These are phyloP conservation scores for Lochmaea crataegi DNA, from an alignment of 2,888 invertebrate genomes.

Conservation along the genomic window DNA sequence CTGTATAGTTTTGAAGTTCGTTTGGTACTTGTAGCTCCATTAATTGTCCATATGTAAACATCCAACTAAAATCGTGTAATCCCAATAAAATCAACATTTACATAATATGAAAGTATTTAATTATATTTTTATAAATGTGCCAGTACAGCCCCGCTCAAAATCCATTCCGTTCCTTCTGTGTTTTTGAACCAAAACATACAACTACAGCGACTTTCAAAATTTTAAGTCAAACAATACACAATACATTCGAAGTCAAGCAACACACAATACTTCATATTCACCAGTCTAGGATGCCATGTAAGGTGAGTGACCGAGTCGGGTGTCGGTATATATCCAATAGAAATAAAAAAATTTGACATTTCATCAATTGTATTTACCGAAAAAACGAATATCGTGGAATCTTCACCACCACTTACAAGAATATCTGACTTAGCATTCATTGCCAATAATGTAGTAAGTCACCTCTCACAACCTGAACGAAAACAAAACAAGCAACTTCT, in stretches of 20 bases:
- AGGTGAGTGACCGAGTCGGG: slow-evolving; percentile 74
- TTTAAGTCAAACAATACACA: too few species aligned
- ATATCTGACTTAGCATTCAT: slow-evolving; percentile 70
- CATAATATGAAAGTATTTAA: too few species aligned
- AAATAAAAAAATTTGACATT: slow-evolving; percentile 66
- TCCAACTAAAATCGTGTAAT: slow-evolving; percentile 67
- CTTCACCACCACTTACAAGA: slow-evolving; percentile 75
- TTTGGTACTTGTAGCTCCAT: slow-evolving; percentile 67
- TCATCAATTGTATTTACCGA: slow-evolving; percentile 59
- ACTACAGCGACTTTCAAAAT: too few species aligned
- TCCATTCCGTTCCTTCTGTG: too few species aligned
- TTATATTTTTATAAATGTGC: too few species aligned
- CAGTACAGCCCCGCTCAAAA: too few species aligned
- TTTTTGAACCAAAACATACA: too few species aligned
- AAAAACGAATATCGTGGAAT: slow-evolving; percentile 78
- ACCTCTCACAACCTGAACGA: too few species aligned
- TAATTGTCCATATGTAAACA: slow-evolving; percentile 69
- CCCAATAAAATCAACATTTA: slow-evolving; percentile 53
- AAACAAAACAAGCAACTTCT: too few species aligned
- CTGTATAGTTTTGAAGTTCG: slow-evolving; percentile 64
- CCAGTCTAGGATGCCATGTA: slow-evolving; percentile 68
- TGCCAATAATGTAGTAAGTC: slow-evolving; percentile 72
- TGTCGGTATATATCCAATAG: slow-evolving; percentile 76
- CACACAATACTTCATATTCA: slow-evolving; percentile 9
- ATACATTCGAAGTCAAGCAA: too few species aligned